phyloP scores from a whole-genome alignment of 2,113 vertebrate species.

The Nesogale talazaci region DNA sequence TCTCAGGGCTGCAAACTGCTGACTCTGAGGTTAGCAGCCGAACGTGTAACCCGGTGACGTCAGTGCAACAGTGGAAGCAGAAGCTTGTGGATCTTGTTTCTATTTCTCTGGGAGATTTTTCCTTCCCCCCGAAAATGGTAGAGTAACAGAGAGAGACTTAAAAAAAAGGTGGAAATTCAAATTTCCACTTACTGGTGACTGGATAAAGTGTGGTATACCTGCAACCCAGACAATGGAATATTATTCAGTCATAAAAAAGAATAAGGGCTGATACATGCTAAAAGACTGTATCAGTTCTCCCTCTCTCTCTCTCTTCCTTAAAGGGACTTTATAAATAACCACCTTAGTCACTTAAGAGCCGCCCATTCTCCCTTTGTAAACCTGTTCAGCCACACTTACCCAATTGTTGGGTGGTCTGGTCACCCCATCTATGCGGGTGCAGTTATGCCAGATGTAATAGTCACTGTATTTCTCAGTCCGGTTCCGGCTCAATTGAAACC shows the following conservation, averaged over 20 bases:
- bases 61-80: neutral
- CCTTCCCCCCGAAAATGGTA: neutral
- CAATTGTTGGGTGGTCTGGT: slow-evolving; percentile 93
- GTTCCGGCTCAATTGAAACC: slow-evolving; percentile 95
- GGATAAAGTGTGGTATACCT: no score
- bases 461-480: slow-evolving; percentile 90
- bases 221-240: no score
- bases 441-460: slow-evolving; percentile 97
- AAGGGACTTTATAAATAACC: neutral
- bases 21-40: no score
- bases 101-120: slow-evolving; percentile 19
- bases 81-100: neutral
- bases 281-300: no score
- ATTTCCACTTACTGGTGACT: no score
- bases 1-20: no score
- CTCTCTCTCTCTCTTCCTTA: neutral
- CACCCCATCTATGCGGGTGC: slow-evolving; percentile 62
- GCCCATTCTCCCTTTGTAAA: neutral
- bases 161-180: no score
- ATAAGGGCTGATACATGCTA: no score
- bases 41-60: no score
- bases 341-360: neutral
- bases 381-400: slow-evolving; percentile 83
- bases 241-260: no score
- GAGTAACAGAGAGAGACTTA: no score